Percentiles rank a stretch among this genome's conserved stretches.
Conservation (phyloP, 2,113 vertebrate genomes). For the Martes martes region DNA sequence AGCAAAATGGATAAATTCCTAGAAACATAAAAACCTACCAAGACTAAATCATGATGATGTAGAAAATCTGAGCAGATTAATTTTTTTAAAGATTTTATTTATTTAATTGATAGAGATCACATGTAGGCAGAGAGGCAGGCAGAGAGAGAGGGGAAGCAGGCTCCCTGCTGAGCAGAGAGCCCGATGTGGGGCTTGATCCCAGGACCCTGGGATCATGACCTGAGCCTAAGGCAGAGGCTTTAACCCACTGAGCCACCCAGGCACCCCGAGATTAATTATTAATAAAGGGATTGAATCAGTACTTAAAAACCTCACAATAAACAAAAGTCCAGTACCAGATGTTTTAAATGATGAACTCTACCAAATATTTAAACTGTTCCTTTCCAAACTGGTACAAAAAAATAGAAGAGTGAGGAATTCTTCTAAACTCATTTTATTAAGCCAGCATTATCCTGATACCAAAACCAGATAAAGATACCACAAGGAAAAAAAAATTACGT, state of each 20-base stretch:
- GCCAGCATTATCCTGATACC: not conserved
- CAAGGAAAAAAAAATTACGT: not conserved
- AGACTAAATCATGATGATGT: not conserved
- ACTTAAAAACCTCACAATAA: not conserved
- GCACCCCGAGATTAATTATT: not conserved
- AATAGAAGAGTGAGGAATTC: not conserved
- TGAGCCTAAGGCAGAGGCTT: no score
- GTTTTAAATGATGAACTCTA: not conserved
- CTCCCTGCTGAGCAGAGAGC: no score
- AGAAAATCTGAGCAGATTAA: not conserved
- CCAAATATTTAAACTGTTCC: not conserved
- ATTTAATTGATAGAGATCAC: no score
- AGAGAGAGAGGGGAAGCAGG: no score
- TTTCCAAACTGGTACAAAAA: not conserved
- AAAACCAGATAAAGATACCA: not conserved
- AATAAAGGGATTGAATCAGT: not conserved
- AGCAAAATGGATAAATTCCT: not conserved
- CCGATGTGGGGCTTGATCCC: fast-evolving
- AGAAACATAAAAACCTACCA: not conserved
- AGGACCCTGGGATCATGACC: no score
- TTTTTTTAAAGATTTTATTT: not conserved
- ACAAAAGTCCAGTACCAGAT: not conserved
- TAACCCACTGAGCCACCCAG: no score
- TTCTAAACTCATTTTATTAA: not conserved
- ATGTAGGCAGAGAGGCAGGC: no score